Base-by-base conservation (phyloP, 2,888 invertebrate species). In the Mythimna lalbum region DNA sequence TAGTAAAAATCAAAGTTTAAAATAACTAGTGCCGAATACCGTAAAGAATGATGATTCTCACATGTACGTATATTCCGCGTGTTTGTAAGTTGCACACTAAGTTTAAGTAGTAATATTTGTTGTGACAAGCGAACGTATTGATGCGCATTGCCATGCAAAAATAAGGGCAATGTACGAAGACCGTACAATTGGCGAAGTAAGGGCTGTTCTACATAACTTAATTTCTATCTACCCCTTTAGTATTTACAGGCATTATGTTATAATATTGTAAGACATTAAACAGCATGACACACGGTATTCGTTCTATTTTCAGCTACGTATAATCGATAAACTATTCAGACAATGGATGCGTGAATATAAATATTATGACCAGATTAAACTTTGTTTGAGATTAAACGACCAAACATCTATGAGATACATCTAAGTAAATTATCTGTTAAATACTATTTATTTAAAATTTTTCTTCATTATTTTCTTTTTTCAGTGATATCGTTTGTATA, bases 251-350 rank as follows among this genome's bases (percentile, higher is more conserved):
- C 27, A 10, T 27, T 27, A 27, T 27, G 17, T 53, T 53, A 7
- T 27, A 53, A 23, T n/a, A 64, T 71, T 64, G 56, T 43, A 50
- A 63, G 23, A 39, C 56, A 63, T n/a, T 39, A 14, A 65, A 49
- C 47, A 36, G 60, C 47, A 72, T 55, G 33, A 47, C 53, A 60
- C 39, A 67, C 64, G 31, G 52, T 17, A 47, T 62, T 33, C 33
- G 31, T 65, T 76, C 70, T 75, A 70, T 70, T 70, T 64, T 33
- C 12, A 64, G 31, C 43, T 59, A 39, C 23, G 23, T 47, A 31
- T 61, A 56, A 74, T 74, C 74, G 63, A 74, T 74, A 31, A 53
- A 47, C 23, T 47, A 69, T 73, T 23, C 53, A 31, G 43, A 63
- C 52, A 73, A 72, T 55, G 59, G 53, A 53, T 7, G 53, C 21